phyloP scores from a whole-genome alignment of 2,888 invertebrate genomes.

The Lepidonotus clava region DNA sequence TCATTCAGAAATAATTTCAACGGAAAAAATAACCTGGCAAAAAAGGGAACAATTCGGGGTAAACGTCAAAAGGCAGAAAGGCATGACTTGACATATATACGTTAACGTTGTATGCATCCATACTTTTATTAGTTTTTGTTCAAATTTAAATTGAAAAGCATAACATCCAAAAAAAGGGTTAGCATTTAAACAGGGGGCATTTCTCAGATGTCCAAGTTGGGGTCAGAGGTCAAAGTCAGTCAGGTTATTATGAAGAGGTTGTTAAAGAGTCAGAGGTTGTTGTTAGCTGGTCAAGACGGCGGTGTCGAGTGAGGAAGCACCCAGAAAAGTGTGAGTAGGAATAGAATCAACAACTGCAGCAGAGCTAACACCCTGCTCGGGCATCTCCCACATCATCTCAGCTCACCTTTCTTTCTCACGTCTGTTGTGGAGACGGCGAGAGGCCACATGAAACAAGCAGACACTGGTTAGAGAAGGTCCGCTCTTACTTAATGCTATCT shows the following conservation, averaged over 20 bases:
- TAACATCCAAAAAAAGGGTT: too few relatives aligned
- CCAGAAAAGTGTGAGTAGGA: slow-evolving; percentile 34
- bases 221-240: slow-evolving; percentile 4
- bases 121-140: too few relatives aligned
- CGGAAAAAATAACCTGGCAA: too few relatives aligned
- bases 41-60: too few relatives aligned
- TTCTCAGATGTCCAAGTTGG: neutral
- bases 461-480: neutral
- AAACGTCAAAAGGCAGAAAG: too few relatives aligned
- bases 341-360: slow-evolving; percentile 22
- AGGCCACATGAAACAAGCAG: slow-evolving; percentile 21
- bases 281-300: slow-evolving; percentile 38
- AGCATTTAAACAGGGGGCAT: neutral
- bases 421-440: slow-evolving; percentile 23
- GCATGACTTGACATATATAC: too few relatives aligned
- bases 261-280: slow-evolving; percentile 25
- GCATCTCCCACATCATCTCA: slow-evolving; percentile 3
- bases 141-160: too few relatives aligned
- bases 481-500: too few relatives aligned
- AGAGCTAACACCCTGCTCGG: too few relatives aligned
- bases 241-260: neutral
- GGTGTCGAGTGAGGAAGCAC: slow-evolving; percentile 36
- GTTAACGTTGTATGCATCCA: too few relatives aligned
- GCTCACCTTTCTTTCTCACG: slow-evolving; percentile 21
- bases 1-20: too few relatives aligned